Evolutionary conservation across 1,140 invertebrate genomes (phyloP), one percentile per base, ranked within the genome.

Genomic region (Bombus pyrosoma): DNA sequence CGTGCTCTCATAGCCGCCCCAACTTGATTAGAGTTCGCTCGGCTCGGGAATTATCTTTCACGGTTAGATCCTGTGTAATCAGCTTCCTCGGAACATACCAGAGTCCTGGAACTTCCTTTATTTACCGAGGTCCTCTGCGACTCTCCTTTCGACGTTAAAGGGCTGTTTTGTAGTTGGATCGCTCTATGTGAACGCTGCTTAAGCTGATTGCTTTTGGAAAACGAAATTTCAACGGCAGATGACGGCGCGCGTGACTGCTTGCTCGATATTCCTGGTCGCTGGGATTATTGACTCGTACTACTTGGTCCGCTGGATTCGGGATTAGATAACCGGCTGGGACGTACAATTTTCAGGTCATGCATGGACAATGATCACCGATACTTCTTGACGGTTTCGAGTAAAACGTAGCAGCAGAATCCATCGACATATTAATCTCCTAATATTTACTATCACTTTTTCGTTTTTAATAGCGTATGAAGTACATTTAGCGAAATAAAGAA

Each of bases 171-270:
- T n/a, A 3, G 8, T 3, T 10, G 8, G n/a, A 25, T 43, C 25
- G 13, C 13, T 41, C 69, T 13, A 71, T 43, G 41, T 22, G 73
- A 53, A 75, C 43, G 37, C n/a, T 53, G n/a, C 32, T 75, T 75
- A 59, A 76, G n/a, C 47, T 37, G 12, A 3, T 0, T 22, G 34
- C 25, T 37, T 15, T 76, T 1, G 12, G 13, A 28, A 76, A 76
- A 76, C 34, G 74, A 76, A 53, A 57, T 37, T 76, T 76, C 74
- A 37, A 22, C 22, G 32, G 34, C 47, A 59, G 74, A 34, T 75
- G 43, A 75, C 32, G 43, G 43, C 32, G 10, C 22, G 41, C 15
- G 37, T 41, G 37, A 25, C 41, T 32, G 41, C n/a, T 32, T 32
- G 41, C n/a, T 77, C n/a, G 28, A 78, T 41, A 78, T 64, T 76